Base-by-base conservation (phyloP, 1,140 invertebrate species). In the Euwallacea fornicatus region DNA sequence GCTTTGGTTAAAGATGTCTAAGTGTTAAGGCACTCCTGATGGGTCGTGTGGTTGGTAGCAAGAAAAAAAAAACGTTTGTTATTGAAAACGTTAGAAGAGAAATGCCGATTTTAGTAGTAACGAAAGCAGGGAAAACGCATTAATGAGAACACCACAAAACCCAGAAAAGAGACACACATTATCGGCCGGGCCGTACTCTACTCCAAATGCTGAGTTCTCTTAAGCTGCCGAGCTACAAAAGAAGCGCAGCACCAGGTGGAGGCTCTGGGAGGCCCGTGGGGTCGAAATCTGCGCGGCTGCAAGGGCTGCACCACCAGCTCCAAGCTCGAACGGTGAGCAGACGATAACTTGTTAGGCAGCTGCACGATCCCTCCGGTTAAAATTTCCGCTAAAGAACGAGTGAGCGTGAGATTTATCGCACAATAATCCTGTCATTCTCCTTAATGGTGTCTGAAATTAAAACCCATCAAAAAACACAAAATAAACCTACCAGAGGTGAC, bases 401-500 rank as follows among this genome's bases (percentile, higher is more conserved):
- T 33, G 21, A 33, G 21, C 4, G 21, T 33, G 21, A 33, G 21
- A 33, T 33, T 33, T 33, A 33, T 33, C 21, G 21, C 21, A 33
- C 21, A 33, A 33, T 33, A 33, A 33, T 4, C 21, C 21, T 50
- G 46, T 6, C 13, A 50, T 6, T 11, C 46, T 11, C 9, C 9
- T 10, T 50, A 2, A 10, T 13, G 46, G 10, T 58, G 2, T 9
- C 55, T 58, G 55, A 58, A 16, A 58, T 9, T 11, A 33, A 7
- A 56, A 15, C 16, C 16, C 11, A 56, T 9, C 2, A 56, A 2
- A 56, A 56, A 33, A 15, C 16, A 56, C 10, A 56, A 44, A 47
- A 16, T 42, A 64, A 15, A 64, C 13, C 91, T 86, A 93, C 92
- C 92, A 82, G 93, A 93, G 83, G 92, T 92, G 47, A 93, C 87